A percentile compares a stretch with the other conserved stretches of the same genome.
Evolutionary conservation across 2,797 vertebrate genomes (phyloP).

Genomic region (Eulemur rubriventer): DNA sequence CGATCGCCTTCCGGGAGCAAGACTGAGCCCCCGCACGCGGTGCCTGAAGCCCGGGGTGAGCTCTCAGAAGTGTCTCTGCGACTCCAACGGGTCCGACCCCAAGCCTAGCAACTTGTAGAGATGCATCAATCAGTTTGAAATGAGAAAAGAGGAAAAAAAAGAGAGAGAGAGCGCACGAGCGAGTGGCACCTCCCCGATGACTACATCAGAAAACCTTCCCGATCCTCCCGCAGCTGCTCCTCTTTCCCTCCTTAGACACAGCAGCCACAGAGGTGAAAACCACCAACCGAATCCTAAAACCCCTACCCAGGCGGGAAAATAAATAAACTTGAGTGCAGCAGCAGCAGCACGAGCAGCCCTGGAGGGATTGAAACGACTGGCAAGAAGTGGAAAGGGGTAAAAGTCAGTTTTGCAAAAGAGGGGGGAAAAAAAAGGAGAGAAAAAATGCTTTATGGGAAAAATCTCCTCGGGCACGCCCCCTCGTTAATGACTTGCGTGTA

Average conservation of each 20-base stretch:
- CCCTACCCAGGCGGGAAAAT: constrained; percentile 76
- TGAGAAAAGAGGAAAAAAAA: not conserved
- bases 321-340: constrained; percentile 85
- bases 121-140: constrained; percentile 84
- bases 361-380: constrained; percentile 74
- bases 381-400: constrained; percentile 82
- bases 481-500: constrained; percentile 83
- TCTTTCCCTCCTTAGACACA: constrained; percentile 69
- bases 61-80: constrained; percentile 76
- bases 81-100: constrained; percentile 77
- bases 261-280: constrained; percentile 74
- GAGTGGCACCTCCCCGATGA: constrained; percentile 78
- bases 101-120: constrained; percentile 86
- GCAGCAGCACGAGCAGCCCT: constrained; percentile 79
- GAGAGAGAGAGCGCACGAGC: constrained; percentile 46
- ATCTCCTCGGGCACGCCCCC: constrained; percentile 86
- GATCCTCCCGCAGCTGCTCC: constrained; percentile 79
- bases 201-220: constrained; percentile 83
- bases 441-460: constrained; percentile 76
- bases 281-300: constrained; percentile 63
- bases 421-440: not conserved
- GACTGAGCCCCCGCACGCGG: constrained; percentile 47
- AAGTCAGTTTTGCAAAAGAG: constrained; percentile 80
- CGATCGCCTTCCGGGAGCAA: constrained; percentile 59
- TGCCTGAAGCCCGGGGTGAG: constrained; percentile 67